Evolutionary conservation across 2,797 vertebrate species (phyloP).

Genomic region (Anguilla pacifica): DNA sequence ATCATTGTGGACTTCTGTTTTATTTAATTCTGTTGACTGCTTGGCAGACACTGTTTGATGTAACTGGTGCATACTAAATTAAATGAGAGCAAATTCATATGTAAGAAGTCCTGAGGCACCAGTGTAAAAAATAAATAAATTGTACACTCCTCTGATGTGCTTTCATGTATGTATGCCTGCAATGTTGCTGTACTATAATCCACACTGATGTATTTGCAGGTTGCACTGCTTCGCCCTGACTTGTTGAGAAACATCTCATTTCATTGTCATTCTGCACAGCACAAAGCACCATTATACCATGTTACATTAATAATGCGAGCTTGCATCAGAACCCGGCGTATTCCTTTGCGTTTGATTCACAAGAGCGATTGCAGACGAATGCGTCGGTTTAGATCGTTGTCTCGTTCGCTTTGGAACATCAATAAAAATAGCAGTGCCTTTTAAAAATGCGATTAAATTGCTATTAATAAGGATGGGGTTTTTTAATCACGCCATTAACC

Average conservation of each 20-base stretch:
- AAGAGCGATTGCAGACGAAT: not conserved
- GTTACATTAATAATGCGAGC: not conserved
- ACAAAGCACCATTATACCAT: not conserved
- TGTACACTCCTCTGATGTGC: not conserved
- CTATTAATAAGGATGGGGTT: not conserved
- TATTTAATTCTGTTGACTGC: not conserved
- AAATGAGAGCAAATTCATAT: not conserved
- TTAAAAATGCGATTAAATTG: not conserved
- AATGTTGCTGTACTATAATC: not conserved
- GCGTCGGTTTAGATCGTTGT: not conserved
- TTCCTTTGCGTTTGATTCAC: not conserved
- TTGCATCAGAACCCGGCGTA: not conserved
- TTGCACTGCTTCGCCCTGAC: no score
- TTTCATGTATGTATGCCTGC: not conserved
- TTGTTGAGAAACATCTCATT: not conserved
- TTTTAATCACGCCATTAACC: not conserved
- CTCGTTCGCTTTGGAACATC: not conserved
- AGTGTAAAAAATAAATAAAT: not conserved
- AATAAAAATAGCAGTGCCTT: not conserved
- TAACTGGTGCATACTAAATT: not conserved
- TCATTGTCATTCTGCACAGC: not conserved
- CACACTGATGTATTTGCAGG: not conserved
- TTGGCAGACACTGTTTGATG: not conserved
- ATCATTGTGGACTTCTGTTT: not conserved
- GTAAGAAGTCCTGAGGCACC: not conserved